phyloP scores from a whole-genome alignment of 2,113 vertebrate species.

The Phodopus roborovskii region DNA sequence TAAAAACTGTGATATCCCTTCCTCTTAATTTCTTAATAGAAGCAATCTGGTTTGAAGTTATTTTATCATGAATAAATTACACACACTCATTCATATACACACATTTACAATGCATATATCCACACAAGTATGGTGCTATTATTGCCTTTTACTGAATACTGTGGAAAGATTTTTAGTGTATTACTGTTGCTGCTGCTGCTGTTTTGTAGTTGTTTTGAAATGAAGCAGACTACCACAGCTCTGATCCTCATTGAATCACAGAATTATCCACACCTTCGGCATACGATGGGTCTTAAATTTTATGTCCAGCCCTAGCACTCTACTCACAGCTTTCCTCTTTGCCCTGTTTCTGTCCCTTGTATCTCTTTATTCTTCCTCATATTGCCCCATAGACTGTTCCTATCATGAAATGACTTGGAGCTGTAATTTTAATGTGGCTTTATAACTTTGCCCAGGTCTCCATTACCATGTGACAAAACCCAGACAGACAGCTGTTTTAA shows the following conservation, averaged over 20 bases:
- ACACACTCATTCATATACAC: not conserved
- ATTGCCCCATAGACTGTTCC: not conserved
- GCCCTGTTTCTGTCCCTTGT: not conserved
- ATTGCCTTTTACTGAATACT: not conserved
- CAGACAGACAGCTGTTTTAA: slow-evolving; percentile 51
- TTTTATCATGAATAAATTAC: not conserved
- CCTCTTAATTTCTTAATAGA: not conserved
- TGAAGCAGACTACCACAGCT: not conserved
- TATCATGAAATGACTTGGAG: not conserved
- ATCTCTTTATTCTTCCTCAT: not conserved
- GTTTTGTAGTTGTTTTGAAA: not conserved
- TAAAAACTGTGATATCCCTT: not conserved
- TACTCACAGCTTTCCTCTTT: not conserved
- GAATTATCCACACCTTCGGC: not conserved
- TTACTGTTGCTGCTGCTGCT: not conserved
- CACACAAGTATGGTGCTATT: not conserved
- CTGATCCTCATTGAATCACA: not conserved
- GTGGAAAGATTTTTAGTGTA: not conserved
- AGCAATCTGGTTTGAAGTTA: not conserved
- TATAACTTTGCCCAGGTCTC: not conserved
- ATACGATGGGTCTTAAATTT: not conserved
- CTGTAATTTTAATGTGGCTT: not conserved
- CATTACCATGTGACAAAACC: not conserved
- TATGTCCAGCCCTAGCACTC: not conserved
- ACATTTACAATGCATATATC: too few relatives aligned